Evolutionary conservation across 2,113 vertebrate species (phyloP), one percentile per base, ranked within the genome.

Genomic region (Cyrtonyx montezumae): DNA sequence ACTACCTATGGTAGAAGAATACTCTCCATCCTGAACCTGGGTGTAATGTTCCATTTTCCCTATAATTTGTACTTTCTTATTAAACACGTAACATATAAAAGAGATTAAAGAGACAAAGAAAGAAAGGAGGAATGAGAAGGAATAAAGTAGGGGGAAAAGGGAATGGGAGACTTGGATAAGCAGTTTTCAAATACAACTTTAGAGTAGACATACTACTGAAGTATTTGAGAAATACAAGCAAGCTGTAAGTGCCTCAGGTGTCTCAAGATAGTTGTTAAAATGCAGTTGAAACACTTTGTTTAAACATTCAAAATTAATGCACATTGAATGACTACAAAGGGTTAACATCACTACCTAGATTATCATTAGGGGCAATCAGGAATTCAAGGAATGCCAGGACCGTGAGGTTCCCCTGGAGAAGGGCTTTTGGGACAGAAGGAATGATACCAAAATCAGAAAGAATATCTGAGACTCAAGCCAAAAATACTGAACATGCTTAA

Each of bases 401-500:
- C 98, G 30, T 98, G 98, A 96, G 99, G 99, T 4, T 97, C 97
- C 66, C 91, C 97, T 88, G 99, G 98, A 94, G 98, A 99, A 68
- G 98, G 99, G 78, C 96, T 98, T 91, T 92, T 98, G 89, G 98
- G 99, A 58, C 87, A 97, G 45, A 99, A 99, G 98, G 99, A 99
- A 96, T 93, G 86, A 22, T 79, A 67, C 13, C 21, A 82, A 76
- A 74, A 83, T 51, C 20, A 78, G 78, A 79, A 30, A 76, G 70
- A 61, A 77, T 32, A 42, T 19, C 30, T 28, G 75, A 65, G 16
- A 66, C 45, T 2, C 1, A 68, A 87, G 49, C 37, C 58, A 89
- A 49, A 49, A 56, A 80, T 51, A 74, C 30, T 80, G n/a, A 73
- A 80, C 85, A 51, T 74, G 46, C 7, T 75, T 32, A 40, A 34